A percentile compares a stretch with the other conserved stretches of the same genome.
phyloP scores from a whole-genome alignment of 2,113 vertebrate species.

The Crocuta crocuta region DNA sequence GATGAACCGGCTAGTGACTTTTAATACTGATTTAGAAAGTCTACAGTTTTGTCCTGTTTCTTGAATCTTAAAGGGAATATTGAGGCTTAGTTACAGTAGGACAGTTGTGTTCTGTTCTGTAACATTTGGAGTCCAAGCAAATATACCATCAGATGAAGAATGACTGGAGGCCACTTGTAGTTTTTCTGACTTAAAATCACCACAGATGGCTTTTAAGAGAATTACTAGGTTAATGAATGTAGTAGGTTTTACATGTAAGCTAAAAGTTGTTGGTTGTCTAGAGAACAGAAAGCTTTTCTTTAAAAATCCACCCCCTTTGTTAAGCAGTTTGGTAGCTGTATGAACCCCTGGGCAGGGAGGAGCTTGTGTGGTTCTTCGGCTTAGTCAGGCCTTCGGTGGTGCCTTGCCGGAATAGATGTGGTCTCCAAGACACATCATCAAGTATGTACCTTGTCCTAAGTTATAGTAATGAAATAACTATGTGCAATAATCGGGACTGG shows the following conservation, averaged over 20 bases:
- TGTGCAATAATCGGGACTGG: background rate
- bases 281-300: background rate
- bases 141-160: background rate
- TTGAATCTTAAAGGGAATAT: background rate
- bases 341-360: background rate
- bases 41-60: background rate
- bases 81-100: background rate
- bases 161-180: background rate
- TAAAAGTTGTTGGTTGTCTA: background rate
- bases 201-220: constrained; percentile 13
- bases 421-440: background rate
- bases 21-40: background rate
- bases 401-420: background rate
- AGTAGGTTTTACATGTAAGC: background rate
- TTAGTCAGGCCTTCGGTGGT: background rate
- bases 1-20: background rate
- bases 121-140: constrained; percentile 23
- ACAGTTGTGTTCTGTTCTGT: background rate
- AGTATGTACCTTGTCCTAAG: background rate
- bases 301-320: background rate
- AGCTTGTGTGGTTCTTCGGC: background rate
- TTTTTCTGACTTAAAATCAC: constrained; percentile 34
- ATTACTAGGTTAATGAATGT: constrained; percentile 27
- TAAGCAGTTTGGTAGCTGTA: background rate
- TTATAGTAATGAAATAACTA: background rate